A percentile compares a stretch with the other conserved stretches of the same genome.
phyloP scores from a whole-genome alignment of 2,113 vertebrate species.

The Aphyosemion australe region DNA sequence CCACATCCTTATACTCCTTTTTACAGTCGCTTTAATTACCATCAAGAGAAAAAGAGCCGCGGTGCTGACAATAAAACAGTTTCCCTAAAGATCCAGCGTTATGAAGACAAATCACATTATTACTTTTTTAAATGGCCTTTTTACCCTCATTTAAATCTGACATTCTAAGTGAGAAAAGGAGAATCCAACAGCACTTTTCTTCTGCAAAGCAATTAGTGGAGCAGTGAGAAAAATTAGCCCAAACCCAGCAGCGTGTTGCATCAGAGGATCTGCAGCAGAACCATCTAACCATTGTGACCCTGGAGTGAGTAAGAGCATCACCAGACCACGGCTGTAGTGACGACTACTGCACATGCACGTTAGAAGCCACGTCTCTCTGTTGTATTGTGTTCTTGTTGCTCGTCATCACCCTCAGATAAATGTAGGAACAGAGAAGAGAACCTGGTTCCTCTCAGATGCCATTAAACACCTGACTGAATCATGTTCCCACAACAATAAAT shows the following conservation, averaged over 20 bases:
- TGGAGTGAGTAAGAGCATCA: no score
- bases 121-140: conserved; percentile 25
- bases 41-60: conserved; percentile 28
- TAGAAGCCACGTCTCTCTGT: no score
- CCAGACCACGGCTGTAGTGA: no score
- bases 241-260: conserved; percentile 20
- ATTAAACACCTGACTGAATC: no score
- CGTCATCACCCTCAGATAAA: no score
- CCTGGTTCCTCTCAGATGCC: no score
- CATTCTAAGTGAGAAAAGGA: conserved; percentile 21
- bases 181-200: conserved; percentile 22
- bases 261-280: conserved; percentile 1
- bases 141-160: conserved; percentile 16
- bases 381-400: no score
- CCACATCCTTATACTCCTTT: conserved; percentile 4
- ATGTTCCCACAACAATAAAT: no score
- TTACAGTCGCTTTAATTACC: conserved; percentile 50
- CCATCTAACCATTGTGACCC: conserved; percentile 24
- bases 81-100: conserved; percentile 41
- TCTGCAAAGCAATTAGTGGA: conserved; percentile 38
- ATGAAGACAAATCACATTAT: conserved; percentile 44
- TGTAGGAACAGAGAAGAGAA: no score
- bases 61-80: conserved; percentile 24
- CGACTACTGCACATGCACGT: no score
- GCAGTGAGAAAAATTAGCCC: conserved; percentile 30